Evolutionary conservation across 2,888 invertebrate genomes (phyloP), one percentile per base, ranked within the genome.

Genomic region (Trimorus sp.): DNA sequence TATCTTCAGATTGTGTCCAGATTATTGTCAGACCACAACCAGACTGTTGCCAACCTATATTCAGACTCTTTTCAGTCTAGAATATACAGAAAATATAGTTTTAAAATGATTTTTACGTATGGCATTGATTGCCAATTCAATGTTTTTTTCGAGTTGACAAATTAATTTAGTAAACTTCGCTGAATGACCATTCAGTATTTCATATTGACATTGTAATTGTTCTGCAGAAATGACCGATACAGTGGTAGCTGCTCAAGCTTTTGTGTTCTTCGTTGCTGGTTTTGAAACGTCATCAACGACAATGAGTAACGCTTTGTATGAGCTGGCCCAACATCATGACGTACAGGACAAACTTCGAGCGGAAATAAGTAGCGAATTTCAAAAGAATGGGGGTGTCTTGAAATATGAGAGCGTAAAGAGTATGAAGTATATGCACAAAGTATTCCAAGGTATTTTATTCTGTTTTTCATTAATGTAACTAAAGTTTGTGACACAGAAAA

Each of bases 371-470:
- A 65, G 86, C 8, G 87, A 88, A 48, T 69, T 90, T 42, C 76
- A 86, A 0, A 88, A 87, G 53, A 86, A 87, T 58, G 84, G 89
- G 4, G 92, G 91, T 1, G 82, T 87, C 26, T 83, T 93, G 1
- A 90, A 89, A 0, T 92, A 92, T 60, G 92, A 92, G 7, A 84
- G 87, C 0, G 78, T 93, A 0, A 88, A 89, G 53, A 89, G 91
- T 49, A 90, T 93, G 92, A 88, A 89, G 7, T 93, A 92, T 83
- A 84, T 93, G 77, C 90, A 92, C 54, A 89, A 88, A 86, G 89
- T 92, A 0, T 84, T 92, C 11, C 82, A 88, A 80, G 92, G 92
- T 92, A 81, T 53, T 11, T 11, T 45, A 45, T 45, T 45, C 9
- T 45, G 4, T 11, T 4, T 45, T 11, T 51, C n/a, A 7, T 51